These are phyloP conservation scores for Lontra canadensis DNA, from an alignment of 2,113 vertebrate species.

Conservation along the genomic window DNA sequence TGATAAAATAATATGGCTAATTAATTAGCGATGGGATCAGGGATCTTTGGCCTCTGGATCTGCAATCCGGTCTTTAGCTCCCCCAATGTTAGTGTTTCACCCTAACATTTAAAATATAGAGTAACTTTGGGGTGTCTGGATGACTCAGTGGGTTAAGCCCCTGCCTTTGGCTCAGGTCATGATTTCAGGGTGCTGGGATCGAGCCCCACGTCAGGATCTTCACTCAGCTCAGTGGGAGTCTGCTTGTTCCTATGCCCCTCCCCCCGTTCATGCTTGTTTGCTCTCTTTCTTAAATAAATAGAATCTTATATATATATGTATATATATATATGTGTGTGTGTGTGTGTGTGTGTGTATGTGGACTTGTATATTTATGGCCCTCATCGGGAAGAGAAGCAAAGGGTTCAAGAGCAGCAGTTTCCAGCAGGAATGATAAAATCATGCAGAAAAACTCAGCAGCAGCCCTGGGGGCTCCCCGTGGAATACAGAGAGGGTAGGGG, in stretches of 20 bases:
- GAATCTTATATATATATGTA: not conserved
- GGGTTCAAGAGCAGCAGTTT: not conserved
- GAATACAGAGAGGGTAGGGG: not conserved
- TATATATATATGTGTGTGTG: no score
- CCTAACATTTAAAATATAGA: not conserved
- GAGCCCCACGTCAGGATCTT: not conserved
- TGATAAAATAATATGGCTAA: not conserved
- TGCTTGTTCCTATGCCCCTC: not conserved
- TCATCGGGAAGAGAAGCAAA: not conserved
- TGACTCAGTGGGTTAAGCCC: not conserved
- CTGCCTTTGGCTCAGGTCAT: not conserved
- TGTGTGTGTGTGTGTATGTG: no score
- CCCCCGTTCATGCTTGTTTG: rapidly evolving
- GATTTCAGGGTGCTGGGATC: not conserved
- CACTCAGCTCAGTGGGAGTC: no score
- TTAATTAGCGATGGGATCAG: not conserved
- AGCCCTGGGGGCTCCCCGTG: not conserved
- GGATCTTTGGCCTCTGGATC: not conserved
- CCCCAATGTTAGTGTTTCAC: not conserved
- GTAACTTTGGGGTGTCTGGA: not conserved
- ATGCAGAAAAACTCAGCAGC: not conserved
- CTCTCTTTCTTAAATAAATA: not conserved
- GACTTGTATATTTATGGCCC: not conserved
- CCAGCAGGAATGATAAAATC: not conserved
- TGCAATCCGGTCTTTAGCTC: not conserved